These are phyloP conservation scores for Crotalus tigris DNA, from an alignment of 2,113 vertebrate genomes.

Conservation along the genomic window DNA sequence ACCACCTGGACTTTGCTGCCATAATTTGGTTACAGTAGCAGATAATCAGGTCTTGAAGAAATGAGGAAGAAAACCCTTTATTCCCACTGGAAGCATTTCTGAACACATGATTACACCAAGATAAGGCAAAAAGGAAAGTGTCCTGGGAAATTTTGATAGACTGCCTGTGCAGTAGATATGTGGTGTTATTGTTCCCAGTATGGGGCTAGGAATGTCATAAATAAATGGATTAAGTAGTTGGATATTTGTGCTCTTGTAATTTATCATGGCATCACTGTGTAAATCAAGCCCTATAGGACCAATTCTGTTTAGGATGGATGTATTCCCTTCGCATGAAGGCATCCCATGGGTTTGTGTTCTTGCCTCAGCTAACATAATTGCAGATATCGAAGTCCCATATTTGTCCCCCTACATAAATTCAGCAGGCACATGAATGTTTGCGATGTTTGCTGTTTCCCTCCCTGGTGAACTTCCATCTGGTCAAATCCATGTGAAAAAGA, in stretches of 20 bases:
- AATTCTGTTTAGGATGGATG: neutral
- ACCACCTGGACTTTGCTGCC: constrained; percentile 43
- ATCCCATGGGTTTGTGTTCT: neutral
- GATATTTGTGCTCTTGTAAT: neutral
- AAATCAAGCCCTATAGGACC: neutral
- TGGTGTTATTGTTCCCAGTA: neutral
- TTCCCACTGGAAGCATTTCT: constrained; percentile 17
- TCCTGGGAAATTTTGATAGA: neutral
- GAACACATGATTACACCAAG: neutral
- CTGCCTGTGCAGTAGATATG: neutral
- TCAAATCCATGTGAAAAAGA: neutral
- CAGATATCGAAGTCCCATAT: neutral
- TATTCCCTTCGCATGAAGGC: neutral
- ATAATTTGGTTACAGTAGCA: constrained; percentile 37
- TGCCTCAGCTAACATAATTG: neutral
- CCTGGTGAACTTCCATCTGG: neutral
- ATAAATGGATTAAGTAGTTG: neutral
- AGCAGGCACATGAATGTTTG: neutral
- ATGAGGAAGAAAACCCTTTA: constrained; percentile 2
- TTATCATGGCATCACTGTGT: neutral
- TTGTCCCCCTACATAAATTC: neutral
- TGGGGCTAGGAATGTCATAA: neutral
- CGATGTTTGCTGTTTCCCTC: neutral
- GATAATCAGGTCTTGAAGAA: constrained; percentile 30
- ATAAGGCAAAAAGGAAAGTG: neutral